Evolutionary conservation across 1,140 invertebrate species (phyloP).

Genomic region (Calephelis virginiensis): DNA sequence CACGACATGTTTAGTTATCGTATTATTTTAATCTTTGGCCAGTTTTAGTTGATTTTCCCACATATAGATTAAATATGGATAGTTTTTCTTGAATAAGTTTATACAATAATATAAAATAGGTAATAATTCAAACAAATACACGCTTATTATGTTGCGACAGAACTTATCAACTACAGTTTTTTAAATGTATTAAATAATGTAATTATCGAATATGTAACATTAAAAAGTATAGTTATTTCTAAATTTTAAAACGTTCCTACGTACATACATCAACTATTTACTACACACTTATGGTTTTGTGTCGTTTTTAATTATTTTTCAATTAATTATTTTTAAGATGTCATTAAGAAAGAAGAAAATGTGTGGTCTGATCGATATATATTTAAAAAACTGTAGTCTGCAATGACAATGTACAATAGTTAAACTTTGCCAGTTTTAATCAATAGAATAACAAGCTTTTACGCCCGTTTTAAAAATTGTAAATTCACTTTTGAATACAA

Average conservation of each 20-base stretch:
- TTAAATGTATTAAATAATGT: conserved; percentile 16
- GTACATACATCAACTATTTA: no score
- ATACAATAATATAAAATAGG: conserved; percentile 53
- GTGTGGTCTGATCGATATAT: not conserved
- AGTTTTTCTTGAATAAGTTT: conserved; percentile 57
- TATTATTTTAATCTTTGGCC: conserved; percentile 45
- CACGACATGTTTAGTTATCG: conserved; percentile 5
- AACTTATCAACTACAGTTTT: conserved; percentile 37
- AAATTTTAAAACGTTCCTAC: no score
- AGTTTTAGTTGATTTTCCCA: conserved; percentile 53
- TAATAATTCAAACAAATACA: conserved; percentile 59
- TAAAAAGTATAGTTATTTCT: no score
- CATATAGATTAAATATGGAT: conserved; percentile 43
- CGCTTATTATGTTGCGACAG: conserved; percentile 65
- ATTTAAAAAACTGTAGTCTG: conserved; percentile 17
- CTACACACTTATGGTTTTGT: no score
- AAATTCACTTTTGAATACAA: conserved; percentile 76
- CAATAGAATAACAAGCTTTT: conserved; percentile 62
- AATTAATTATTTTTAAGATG: not conserved
- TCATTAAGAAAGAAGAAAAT: not conserved
- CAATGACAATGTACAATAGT: conserved; percentile 51
- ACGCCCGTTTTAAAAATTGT: conserved; percentile 70
- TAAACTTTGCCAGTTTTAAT: conserved; percentile 66
- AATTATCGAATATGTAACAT: no score
- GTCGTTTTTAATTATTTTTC: no score